Base-by-base conservation (phyloP, 2,113 vertebrate species). In the Egretta garzetta region DNA sequence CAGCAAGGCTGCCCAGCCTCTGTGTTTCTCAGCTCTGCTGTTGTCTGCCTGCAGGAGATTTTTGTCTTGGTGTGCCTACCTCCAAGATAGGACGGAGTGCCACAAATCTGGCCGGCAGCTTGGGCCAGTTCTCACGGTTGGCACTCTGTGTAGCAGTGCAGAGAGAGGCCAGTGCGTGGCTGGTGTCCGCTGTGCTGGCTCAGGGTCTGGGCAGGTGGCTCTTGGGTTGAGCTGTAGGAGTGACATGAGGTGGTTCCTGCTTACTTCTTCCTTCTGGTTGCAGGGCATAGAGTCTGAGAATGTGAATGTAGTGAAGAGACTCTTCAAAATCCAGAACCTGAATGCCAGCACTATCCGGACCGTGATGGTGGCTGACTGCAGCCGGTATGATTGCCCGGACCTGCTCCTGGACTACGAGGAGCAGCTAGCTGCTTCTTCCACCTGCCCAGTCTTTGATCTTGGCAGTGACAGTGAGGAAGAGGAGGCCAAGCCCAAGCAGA, bases 291-390 rank as follows among this genome's bases (percentile, higher is more conserved):
- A 99, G 97, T 99, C 99, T 0, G 99, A 99, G 97, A 99, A 99
- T 0, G 98, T 99, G 76, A 99, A 99, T 0, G 99, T 99, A 41
- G 99, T 99, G 49, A 99, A 99, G 97, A 99, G 99, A 47, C 99
- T 99, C n/a, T 99, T 99, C 93, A 99, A 99, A 97, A 99, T 99
- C 97, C 99, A 99, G 98, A 99, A 99, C 97, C 96, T 99, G 83
- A 99, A 99, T 0, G 99, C 99, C 96, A 99, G 99, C 98, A 99
- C 99, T 41, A 99, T 99, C 94, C 99, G 99, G 76, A 99, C 99
- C 0, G 99, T 99, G 88, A 99, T 99, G 99, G 99, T 99, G 96
- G 99, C 99, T 1, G 99, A 99, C 98, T 99, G 99, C 92, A 98
- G 98, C 82, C 99, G 99, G 2, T 99, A 99, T 0, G 98, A 99